These are phyloP conservation scores for Scarus forsteni DNA, from an alignment of 2,797 vertebrate genomes.

Conservation along the genomic window DNA sequence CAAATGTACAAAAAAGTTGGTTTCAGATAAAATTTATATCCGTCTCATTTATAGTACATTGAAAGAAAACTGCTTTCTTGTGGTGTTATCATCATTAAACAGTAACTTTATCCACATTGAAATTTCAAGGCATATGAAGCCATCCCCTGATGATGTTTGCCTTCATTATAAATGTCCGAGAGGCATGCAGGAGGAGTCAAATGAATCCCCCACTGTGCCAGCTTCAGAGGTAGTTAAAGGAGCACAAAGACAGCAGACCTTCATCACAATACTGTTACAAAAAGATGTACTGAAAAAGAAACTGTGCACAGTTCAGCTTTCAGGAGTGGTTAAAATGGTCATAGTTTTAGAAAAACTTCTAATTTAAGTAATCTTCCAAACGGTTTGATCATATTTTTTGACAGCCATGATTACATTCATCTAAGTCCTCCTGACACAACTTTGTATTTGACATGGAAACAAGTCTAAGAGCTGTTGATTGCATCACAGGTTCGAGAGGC, in stretches of 20 bases:
- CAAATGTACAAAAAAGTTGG: neutral
- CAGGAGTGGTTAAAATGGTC: neutral
- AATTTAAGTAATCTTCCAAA: neutral
- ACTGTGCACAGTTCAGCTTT: no score
- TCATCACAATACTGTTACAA: no score
- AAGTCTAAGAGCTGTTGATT: conserved; percentile 18
- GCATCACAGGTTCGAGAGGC: conserved; percentile 89
- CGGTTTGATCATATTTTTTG: neutral
- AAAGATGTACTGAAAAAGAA: no score
- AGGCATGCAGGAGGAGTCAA: no score
- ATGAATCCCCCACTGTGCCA: no score
- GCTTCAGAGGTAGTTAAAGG: no score
- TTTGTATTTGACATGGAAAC: conserved; percentile 26
- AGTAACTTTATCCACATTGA: no score
- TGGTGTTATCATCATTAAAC: neutral
- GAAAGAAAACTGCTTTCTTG: neutral
- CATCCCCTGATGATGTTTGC: no score
- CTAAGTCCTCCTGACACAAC: conserved; percentile 5
- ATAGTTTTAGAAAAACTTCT: neutral
- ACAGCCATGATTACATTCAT: conserved; percentile 1
- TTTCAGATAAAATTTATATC: neutral
- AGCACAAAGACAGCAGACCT: no score
- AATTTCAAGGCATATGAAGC: no score
- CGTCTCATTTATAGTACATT: neutral
- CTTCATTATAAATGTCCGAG: no score